A percentile compares a stretch with the other conserved stretches of the same genome.
Conservation (phyloP, 2,113 vertebrate species). For the Epinephelus fuscoguttatus region DNA sequence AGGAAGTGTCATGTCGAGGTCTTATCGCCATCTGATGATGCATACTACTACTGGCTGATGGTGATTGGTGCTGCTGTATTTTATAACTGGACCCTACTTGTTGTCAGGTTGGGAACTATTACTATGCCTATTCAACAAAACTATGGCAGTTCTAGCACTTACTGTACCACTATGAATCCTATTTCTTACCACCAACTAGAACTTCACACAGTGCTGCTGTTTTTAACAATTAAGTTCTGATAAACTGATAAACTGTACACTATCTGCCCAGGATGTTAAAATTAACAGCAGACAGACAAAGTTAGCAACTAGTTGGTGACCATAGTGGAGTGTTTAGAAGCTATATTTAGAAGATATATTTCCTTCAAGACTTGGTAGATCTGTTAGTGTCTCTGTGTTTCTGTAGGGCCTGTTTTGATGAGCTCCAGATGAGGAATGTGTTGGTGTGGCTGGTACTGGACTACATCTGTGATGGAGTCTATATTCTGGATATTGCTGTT, state of each 20-base stretch:
- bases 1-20: slow-evolving; percentile 87
- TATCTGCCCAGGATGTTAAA: background rate
- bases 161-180: background rate
- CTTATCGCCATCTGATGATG: slow-evolving; percentile 90
- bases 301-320: background rate
- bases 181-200: background rate
- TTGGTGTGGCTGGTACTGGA: slow-evolving; percentile 93
- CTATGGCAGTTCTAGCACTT: too few species aligned
- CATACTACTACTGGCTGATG: slow-evolving; percentile 93
- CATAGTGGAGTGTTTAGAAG: background rate
- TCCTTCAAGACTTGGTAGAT: background rate
- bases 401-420: slow-evolving; percentile 93
- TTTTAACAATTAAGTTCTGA: background rate
- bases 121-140: background rate
- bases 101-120: slow-evolving; percentile 88
- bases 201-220: too few species aligned
- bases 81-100: slow-evolving; percentile 94
- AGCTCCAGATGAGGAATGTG: slow-evolving; percentile 89
- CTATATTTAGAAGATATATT: too few species aligned
- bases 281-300: too few species aligned
- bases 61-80: slow-evolving; percentile 90
- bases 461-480: slow-evolving; percentile 91
- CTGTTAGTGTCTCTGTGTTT: background rate
- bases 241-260: background rate
- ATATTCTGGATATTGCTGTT: slow-evolving; percentile 89